Conservation (phyloP, 2,797 vertebrate genomes). For the Amphiprion clarkii region DNA sequence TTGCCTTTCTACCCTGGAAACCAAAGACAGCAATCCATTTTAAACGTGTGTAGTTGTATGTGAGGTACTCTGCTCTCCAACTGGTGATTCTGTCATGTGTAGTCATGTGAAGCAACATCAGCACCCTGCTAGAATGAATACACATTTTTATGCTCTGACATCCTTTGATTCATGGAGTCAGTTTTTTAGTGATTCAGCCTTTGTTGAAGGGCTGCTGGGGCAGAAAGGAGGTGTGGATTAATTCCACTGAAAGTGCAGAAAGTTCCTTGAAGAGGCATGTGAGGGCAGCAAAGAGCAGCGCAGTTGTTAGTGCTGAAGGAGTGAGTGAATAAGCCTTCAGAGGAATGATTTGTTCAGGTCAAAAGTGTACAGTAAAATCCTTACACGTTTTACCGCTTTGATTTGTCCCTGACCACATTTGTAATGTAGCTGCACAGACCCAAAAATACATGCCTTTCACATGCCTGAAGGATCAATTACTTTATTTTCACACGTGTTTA, state of each 20-base stretch:
- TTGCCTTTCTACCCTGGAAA: neutral
- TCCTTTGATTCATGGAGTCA: constrained; percentile 15
- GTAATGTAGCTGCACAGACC: neutral
- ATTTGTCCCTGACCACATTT: neutral
- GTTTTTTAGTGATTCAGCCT: constrained; percentile 2
- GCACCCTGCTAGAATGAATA: neutral
- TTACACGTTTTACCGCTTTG: neutral
- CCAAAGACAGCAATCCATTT: neutral
- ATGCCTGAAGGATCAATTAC: neutral
- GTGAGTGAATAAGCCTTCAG: constrained; percentile 14
- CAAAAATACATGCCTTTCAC: neutral
- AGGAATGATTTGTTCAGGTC: constrained; percentile 1
- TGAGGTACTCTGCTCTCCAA: neutral
- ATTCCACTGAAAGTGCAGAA: constrained; percentile 63
- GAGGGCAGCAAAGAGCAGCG: constrained; percentile 77
- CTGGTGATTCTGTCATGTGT: neutral
- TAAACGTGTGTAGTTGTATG: neutral
- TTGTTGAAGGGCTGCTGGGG: neutral
- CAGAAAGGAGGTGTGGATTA: neutral
- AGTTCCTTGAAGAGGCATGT: constrained; percentile 56
- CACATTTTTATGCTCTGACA: neutral
- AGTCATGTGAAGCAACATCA: neutral
- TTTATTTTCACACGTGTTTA: neutral
- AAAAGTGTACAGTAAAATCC: constrained; percentile 5
- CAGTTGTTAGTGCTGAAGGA: constrained; percentile 11